These are phyloP conservation scores for Sorex fumeus DNA, from an alignment of 2,113 vertebrate genomes.

Conservation along the genomic window DNA sequence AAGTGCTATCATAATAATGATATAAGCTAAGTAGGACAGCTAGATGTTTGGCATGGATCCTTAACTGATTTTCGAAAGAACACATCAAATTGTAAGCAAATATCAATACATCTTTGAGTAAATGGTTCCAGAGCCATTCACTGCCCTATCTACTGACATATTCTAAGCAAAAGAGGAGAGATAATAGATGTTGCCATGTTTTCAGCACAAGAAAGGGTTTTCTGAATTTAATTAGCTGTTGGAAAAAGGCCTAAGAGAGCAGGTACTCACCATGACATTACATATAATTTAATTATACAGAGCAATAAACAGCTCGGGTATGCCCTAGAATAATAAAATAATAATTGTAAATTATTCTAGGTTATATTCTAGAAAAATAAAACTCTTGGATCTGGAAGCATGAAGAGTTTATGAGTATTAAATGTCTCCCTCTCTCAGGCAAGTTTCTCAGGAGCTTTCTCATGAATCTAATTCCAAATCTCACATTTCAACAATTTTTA, in stretches of 20 bases:
- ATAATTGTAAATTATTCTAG: no score
- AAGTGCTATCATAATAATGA: not conserved
- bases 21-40: not conserved
- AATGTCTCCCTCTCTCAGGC: not conserved
- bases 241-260: not conserved
- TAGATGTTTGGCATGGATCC: not conserved
- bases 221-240: conserved; percentile 27
- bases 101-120: not conserved
- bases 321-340: not conserved
- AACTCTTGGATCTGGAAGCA: not conserved
- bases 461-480: conserved; percentile 1
- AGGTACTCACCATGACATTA: not conserved
- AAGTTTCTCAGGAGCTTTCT: not conserved
- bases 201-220: not conserved
- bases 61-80: conserved; percentile 18
- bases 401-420: conserved; percentile 26
- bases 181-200: not conserved
- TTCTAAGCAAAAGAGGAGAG: conserved; percentile 2
- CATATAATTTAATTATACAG: not conserved
- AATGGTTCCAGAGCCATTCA: not conserved
- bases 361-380: not conserved
- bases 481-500: conserved; percentile 22
- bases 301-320: not conserved
- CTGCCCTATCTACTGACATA: not conserved
- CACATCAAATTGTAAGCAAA: conserved; percentile 36